A percentile compares a stretch with the other conserved stretches of the same genome.
phyloP scores from a whole-genome alignment of 2,797 vertebrate genomes.

The Ataeniobius toweri region DNA sequence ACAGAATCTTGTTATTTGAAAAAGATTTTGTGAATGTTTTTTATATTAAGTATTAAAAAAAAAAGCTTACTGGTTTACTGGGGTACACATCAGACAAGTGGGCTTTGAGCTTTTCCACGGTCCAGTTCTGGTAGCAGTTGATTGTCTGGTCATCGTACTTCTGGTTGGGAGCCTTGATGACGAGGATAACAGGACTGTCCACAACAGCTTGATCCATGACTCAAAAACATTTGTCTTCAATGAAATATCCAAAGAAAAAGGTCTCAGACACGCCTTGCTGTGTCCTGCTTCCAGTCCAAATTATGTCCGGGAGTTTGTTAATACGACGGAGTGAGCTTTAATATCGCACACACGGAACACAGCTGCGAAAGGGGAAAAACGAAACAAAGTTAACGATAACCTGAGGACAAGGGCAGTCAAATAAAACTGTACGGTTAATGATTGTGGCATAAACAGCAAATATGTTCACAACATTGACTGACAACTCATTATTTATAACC shows the following conservation, averaged over 20 bases:
- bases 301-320: background rate
- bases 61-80: constrained; percentile 89
- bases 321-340: background rate
- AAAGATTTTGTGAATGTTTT: background rate
- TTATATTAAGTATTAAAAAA: background rate
- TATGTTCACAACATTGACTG: background rate
- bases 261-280: constrained; percentile 2
- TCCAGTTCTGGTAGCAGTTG: constrained; percentile 92
- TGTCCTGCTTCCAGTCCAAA: background rate
- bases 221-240: constrained; percentile 61
- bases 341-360: background rate
- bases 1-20: background rate
- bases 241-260: constrained; percentile 2
- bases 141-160: constrained; percentile 95
- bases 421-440: background rate
- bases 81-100: constrained; percentile 93
- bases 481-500: background rate
- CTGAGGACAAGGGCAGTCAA: background rate
- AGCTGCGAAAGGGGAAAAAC: constrained; percentile 10
- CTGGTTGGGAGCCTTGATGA: constrained; percentile 95
- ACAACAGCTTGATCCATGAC: constrained; percentile 84
- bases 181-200: constrained; percentile 88
- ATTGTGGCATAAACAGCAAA: background rate
- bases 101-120: constrained; percentile 90
- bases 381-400: background rate